Percentiles rank a stretch among this genome's conserved stretches.
These are phyloP conservation scores for Phrynocephalus versicolor DNA, from an alignment of 2,113 vertebrate genomes.

Conservation along the genomic window DNA sequence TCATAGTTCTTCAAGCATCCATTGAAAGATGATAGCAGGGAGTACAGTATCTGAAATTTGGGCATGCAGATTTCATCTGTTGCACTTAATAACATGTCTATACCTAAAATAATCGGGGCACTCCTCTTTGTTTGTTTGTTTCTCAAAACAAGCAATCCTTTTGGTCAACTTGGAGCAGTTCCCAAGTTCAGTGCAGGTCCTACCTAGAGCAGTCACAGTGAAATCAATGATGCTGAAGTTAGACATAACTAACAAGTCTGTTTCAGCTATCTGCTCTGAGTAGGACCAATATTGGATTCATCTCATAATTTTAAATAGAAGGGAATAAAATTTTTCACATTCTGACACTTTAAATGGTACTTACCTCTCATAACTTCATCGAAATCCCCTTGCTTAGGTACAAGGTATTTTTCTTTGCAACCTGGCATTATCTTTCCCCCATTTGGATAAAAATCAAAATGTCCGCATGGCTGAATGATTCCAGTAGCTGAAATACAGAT, in stretches of 20 bases:
- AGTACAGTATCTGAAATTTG: background rate
- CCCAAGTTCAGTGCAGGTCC: too few species aligned
- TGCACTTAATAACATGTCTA: background rate
- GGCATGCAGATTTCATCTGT: background rate
- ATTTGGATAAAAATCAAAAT: slow-evolving; percentile 78
- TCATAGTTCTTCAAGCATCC: background rate
- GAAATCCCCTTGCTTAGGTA: background rate
- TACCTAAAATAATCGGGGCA: background rate
- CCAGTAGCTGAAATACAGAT: slow-evolving; percentile 58
- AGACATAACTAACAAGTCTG: too few species aligned
- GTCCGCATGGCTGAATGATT: slow-evolving; percentile 63
- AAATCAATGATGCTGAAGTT: too few species aligned
- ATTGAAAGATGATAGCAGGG: background rate
- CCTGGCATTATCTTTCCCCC: slow-evolving; percentile 74
- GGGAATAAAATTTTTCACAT: background rate
- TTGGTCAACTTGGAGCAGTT: background rate
- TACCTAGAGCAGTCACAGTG: too few species aligned
- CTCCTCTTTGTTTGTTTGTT: background rate
- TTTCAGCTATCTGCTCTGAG: too few species aligned
- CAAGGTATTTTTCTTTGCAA: slow-evolving; percentile 43
- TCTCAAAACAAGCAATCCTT: background rate
- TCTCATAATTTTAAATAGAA: background rate
- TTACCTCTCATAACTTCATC: background rate
- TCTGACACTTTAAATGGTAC: background rate
- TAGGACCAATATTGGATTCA: too few species aligned